Evolutionary conservation across 2,113 vertebrate species (phyloP).

Genomic region (Gobio gobio): DNA sequence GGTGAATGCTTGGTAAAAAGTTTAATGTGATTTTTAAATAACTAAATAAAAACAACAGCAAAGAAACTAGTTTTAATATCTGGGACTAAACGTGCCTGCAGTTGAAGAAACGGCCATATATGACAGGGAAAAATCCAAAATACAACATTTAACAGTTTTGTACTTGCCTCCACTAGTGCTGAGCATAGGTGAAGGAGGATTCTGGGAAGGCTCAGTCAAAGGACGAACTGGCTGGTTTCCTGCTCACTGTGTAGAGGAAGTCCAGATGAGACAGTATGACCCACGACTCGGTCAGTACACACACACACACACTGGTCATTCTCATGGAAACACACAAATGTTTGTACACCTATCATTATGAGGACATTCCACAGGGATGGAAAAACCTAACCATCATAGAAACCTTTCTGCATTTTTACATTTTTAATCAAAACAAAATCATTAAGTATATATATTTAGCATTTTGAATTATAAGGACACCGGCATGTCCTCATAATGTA

Average conservation of each 20-base stretch:
- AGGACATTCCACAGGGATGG: too few species aligned
- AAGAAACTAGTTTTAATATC: not conserved
- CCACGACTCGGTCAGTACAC: conserved; percentile 83
- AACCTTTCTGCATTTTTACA: too few species aligned
- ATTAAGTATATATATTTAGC: too few species aligned
- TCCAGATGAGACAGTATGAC: conserved; percentile 97
- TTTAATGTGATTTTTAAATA: not conserved
- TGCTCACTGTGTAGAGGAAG: conserved; percentile 96
- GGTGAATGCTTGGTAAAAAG: too few species aligned
- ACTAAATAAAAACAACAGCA: not conserved
- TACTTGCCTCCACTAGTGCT: conserved; percentile 78
- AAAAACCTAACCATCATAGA: too few species aligned
- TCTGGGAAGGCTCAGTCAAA: conserved; percentile 96
- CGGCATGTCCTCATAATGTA: too few species aligned
- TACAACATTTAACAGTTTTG: conserved; percentile 9
- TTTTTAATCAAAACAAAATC: too few species aligned
- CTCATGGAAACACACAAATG: too few species aligned
- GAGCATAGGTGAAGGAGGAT: conserved; percentile 95
- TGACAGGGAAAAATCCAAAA: not conserved
- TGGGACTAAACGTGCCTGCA: not conserved
- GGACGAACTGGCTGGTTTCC: conserved; percentile 97
- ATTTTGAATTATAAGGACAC: too few species aligned
- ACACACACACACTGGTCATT: not conserved
- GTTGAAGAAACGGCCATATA: not conserved
- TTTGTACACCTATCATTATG: too few species aligned